Evolutionary conservation across 1,140 invertebrate genomes (phyloP).

Genomic region (Cotesia typhae): DNA sequence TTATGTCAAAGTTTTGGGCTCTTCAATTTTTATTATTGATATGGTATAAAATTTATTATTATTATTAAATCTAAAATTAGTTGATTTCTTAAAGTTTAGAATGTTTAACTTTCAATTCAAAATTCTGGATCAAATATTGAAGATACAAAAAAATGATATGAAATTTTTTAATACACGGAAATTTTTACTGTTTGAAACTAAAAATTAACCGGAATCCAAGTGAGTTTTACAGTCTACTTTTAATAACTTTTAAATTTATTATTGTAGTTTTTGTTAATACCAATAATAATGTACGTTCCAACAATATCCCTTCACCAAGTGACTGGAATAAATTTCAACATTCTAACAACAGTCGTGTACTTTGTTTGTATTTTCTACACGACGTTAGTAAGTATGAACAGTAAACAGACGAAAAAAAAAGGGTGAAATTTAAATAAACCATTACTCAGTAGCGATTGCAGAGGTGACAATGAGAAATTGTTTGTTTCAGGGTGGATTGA

Average conservation of each 20-base stretch:
- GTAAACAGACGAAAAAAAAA: background rate
- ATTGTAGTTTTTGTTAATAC: conserved; percentile 78
- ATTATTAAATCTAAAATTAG: background rate
- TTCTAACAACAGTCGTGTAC: conserved; percentile 76
- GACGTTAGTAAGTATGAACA: conserved; percentile 71
- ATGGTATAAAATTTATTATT: conserved; percentile 55
- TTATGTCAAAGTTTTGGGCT: conserved; percentile 72
- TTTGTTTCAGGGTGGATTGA: conserved; percentile 78
- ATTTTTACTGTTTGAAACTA: no score
- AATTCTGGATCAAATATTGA: no score
- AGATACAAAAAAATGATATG: no score
- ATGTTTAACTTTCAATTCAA: no score
- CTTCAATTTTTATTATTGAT: conserved; percentile 71
- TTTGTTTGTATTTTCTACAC: conserved; percentile 86
- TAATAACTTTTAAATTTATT: background rate
- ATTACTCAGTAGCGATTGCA: no score
- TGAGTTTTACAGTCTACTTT: no score
- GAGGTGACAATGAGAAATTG: no score
- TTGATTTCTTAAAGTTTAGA: no score
- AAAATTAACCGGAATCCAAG: no score
- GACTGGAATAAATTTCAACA: conserved; percentile 76
- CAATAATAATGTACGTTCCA: conserved; percentile 90
- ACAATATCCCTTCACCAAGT: conserved; percentile 89
- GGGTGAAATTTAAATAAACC: conserved; percentile 15
- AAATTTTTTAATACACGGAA: no score